Evolutionary conservation across 2,113 vertebrate species (phyloP), one percentile per base, ranked within the genome.

Genomic region (Epinephelus moara): DNA sequence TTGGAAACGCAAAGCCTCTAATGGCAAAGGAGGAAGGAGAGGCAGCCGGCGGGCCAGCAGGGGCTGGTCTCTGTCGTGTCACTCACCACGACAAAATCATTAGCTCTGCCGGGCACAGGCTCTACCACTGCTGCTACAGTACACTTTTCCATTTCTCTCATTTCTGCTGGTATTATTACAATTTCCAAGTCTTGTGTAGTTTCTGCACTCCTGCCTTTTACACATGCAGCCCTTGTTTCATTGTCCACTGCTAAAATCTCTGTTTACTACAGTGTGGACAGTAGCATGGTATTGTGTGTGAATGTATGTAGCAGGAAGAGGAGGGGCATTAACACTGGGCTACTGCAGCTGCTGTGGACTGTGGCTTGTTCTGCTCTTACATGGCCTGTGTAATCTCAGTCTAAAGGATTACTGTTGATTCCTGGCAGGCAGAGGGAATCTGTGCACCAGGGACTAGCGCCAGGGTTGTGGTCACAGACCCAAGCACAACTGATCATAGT

Each of bases 391-490:
- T 95, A 95, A 94, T 93, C 91, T 95, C 92, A 93, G 94, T 94
- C 90, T 93, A 93, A 89, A 86, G 93, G 93, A 95, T 95, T 95
- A 95, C 82, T 86, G 90, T 81, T 93, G 89, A 91, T 86, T 94
- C 92, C 90, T 91, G 92, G 90, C 93, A 94, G 91, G 88, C 90
- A 88, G 86, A 89, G 89, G 80, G 91, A 92, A 94, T 93, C 89
- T 87, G 91, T 92, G 90, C 82, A 88, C 87, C 69, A 73, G 90
- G 91, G 93, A 91, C 86, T 85, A 60, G 61, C n/a, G 83, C 85
- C 89, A 92, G 87, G 80, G 85, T 87, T 91, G 89, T 87, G 90
- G 86, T 88, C 85, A 84, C 85, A 89, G 81, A 88, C 87, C 77
- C 87, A 70, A 88, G 87, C 90, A 85, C 76, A 62, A 79, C 83